phyloP scores from a whole-genome alignment of 2,888 invertebrate genomes.

The Drosophila diplacantha region DNA sequence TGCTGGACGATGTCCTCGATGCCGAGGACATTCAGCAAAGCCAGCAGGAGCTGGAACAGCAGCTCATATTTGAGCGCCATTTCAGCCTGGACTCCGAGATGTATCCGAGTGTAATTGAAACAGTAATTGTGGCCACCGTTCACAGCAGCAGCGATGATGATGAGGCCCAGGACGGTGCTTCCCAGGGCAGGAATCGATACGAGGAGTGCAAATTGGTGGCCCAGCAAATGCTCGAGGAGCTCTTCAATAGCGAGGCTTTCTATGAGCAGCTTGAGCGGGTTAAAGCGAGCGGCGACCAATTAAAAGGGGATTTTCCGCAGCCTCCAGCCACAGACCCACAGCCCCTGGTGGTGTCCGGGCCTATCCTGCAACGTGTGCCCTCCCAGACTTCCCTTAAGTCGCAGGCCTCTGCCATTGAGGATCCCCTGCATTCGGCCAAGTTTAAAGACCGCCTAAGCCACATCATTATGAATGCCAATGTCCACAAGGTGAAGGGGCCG shows the following conservation, averaged over 20 bases:
- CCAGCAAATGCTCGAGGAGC: slow-evolving; percentile 57
- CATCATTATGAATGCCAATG: slow-evolving; percentile 55
- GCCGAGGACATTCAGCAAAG: slow-evolving; percentile 61
- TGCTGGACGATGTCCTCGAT: slow-evolving; percentile 75
- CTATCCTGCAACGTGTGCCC: slow-evolving; percentile 4
- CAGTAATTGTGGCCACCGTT: slow-evolving; percentile 74
- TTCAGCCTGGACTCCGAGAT: slow-evolving; percentile 74
- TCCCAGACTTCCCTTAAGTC: slow-evolving; percentile 46
- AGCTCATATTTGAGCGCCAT: slow-evolving; percentile 49
- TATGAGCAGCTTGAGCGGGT: slow-evolving; percentile 48
- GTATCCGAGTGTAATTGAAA: slow-evolving; percentile 72
- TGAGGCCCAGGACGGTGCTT: slow-evolving; percentile 30
- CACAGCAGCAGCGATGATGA: slow-evolving; percentile 68
- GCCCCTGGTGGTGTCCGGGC: not conserved
- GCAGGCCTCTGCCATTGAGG: slow-evolving; percentile 54
- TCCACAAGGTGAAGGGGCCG: slow-evolving; percentile 21
- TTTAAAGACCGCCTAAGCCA: slow-evolving; percentile 70
- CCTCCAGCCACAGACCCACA: not conserved
- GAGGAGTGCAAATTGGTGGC: slow-evolving; percentile 56
- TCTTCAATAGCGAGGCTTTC: slow-evolving; percentile 62
- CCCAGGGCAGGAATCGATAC: slow-evolving; percentile 26
- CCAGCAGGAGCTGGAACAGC: slow-evolving; percentile 34
- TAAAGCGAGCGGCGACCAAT: slow-evolving; percentile 17
- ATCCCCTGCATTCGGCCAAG: slow-evolving; percentile 70
- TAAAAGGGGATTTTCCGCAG: not conserved